Evolutionary conservation across 2,888 invertebrate genomes (phyloP), one percentile per base, ranked within the genome.

Genomic region (Lagria hirta): DNA sequence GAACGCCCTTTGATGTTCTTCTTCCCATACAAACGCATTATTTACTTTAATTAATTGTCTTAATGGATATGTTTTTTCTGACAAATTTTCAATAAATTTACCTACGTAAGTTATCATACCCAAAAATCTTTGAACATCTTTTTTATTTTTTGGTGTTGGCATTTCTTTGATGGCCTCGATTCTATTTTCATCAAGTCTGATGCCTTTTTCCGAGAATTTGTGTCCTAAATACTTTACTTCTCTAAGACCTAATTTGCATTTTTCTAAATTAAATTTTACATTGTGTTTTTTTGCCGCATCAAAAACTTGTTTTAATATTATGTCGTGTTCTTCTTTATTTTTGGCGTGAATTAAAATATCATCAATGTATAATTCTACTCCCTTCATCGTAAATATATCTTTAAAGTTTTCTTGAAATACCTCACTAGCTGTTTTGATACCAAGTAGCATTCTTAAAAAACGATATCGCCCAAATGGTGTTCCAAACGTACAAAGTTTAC

Each of bases 81-180:
- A 53, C n/a, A 51, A 27, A 22, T 51, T 51, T 12, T 44, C 23
- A 12, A 53, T 33, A 42, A 49, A 53, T 38, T 21, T 43, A 6
- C 45, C 34, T 17, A 60, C 41, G 51, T 61, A 61, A 14, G 55
- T 62, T 2, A 57, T 48, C 21, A 62, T 34, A 3, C 64, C 64
- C 12, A 62, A 45, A 30, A 65, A 54, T 30, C 52, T 47, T 35
- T 60, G 52, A 1, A 63, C 22, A n/a, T 54, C 52, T 45, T 54
- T 52, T 37, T 55, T 55, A 28, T 50, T 54, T 27, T 42, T 51
- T 14, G 60, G 59, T 8, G 12, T 6, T 14, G 50, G 47, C 42
- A 60, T 55, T 5, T 53, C 21, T 20, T 22, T 16, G 11, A 61
- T 54, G 1, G 52, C 56, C 38, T 55, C 30, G 3, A 58, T 38